phyloP scores from a whole-genome alignment of 2,113 vertebrate genomes.

The Potamarius usumacintae region DNA sequence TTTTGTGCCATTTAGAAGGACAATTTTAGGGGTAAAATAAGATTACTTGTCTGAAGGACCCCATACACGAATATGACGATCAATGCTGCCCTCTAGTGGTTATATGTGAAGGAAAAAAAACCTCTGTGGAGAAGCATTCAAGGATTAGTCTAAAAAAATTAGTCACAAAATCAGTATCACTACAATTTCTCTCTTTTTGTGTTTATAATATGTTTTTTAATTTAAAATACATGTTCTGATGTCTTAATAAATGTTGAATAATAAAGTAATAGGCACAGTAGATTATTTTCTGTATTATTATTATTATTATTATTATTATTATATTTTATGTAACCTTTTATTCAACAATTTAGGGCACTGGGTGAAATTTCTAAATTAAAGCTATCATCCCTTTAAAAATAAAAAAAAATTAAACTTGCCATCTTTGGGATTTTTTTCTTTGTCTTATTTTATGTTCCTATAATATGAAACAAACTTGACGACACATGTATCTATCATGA shows the following conservation, averaged over 20 bases:
- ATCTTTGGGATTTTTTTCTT: background rate
- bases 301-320: slow-evolving; percentile 3
- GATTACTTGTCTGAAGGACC: background rate
- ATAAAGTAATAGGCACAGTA: background rate
- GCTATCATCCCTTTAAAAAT: background rate
- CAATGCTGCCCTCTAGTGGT: slow-evolving; percentile 41
- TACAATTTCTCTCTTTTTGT: background rate
- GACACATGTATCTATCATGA: slow-evolving; percentile 3
- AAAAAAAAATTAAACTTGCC: background rate
- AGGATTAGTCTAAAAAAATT: background rate
- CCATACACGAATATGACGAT: background rate
- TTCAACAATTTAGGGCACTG: background rate
- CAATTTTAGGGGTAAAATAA: background rate
- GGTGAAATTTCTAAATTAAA: background rate
- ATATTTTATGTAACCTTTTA: background rate
- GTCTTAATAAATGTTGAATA: background rate
- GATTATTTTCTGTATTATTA: background rate
- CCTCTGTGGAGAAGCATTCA: background rate
- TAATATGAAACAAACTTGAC: background rate
- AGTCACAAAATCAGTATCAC: background rate
- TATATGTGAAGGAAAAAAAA: background rate
- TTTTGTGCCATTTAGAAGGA: background rate
- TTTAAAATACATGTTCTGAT: background rate
- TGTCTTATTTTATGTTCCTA: background rate
- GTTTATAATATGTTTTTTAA: background rate